phyloP scores from a whole-genome alignment of 2,888 invertebrate genomes.

The Ornithoptera priamus region DNA sequence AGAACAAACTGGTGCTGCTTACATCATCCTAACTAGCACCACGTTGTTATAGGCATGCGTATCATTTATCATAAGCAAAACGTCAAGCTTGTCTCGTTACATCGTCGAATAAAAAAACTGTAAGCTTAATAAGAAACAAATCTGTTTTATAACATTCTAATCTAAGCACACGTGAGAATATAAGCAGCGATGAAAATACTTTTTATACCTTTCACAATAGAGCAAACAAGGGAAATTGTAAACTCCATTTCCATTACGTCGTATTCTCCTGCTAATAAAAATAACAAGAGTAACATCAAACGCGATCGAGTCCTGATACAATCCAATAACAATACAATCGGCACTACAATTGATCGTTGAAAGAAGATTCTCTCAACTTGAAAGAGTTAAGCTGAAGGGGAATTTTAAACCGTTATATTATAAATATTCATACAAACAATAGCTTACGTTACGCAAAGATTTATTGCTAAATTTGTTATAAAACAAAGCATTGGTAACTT shows the following conservation, averaged over 20 bases:
- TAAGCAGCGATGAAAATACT: background rate
- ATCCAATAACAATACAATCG: slow-evolving; percentile 29
- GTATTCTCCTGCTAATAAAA: slow-evolving; percentile 25
- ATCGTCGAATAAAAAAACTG: too few species aligned
- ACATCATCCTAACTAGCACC: too few species aligned
- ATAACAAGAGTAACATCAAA: slow-evolving; percentile 27
- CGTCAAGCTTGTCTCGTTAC: too few species aligned
- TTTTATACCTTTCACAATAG: background rate
- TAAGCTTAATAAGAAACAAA: background rate
- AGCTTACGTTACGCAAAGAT: background rate
- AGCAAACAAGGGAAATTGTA: slow-evolving; percentile 10
- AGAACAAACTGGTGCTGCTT: too few species aligned
- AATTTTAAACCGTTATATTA: background rate
- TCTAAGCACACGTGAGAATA: too few species aligned
- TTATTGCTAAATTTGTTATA: background rate
- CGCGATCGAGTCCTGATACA: slow-evolving; percentile 22
- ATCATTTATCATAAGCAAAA: too few species aligned
- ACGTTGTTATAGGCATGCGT: too few species aligned
- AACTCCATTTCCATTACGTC: slow-evolving; percentile 22
- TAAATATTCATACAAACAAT: background rate
- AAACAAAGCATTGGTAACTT: too few species aligned
- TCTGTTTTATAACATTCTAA: background rate
- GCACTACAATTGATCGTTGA: slow-evolving; percentile 18
- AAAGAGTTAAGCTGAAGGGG: background rate
- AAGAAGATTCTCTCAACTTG: slow-evolving; percentile 17